Conservation (phyloP, 2,888 invertebrate species). For the Plemyria rubiginata region DNA sequence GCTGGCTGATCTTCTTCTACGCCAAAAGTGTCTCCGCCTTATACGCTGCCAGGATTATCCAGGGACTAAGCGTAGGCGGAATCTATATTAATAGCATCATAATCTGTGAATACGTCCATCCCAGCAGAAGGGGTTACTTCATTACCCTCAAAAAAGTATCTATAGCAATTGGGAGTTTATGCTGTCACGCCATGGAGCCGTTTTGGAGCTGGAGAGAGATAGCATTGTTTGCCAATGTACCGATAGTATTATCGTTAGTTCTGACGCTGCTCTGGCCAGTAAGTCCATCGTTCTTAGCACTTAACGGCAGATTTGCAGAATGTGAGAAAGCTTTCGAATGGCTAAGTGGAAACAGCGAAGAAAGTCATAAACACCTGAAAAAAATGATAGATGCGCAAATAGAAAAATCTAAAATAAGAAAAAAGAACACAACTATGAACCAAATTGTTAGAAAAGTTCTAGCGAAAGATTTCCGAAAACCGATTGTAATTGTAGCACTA, state of each 20-base stretch:
- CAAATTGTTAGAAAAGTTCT: constrained; percentile 37
- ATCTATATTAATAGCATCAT: constrained; percentile 49
- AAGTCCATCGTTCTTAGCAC: constrained; percentile 55
- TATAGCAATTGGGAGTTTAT: constrained; percentile 46
- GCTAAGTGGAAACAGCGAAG: constrained; percentile 46
- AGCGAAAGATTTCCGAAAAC: constrained; percentile 51
- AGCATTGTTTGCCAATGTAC: constrained; percentile 39
- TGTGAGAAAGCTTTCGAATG: constrained; percentile 51
- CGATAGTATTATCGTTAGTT: constrained; percentile 37
- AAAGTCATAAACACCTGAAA: constrained; percentile 48
- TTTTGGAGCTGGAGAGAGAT: constrained; percentile 55
- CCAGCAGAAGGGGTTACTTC: constrained; percentile 55
- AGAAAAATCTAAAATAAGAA: constrained; percentile 27
- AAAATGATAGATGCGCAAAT: constrained; percentile 45
- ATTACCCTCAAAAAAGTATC: constrained; percentile 48
- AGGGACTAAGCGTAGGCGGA: constrained; percentile 52
- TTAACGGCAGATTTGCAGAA: constrained; percentile 53
- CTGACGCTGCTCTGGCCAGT: constrained; percentile 55
- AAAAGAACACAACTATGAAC: not conserved
- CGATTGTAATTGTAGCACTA: constrained; percentile 46
- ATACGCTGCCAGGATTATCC: constrained; percentile 49
- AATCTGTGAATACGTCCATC: constrained; percentile 53
- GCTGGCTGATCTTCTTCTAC: constrained; percentile 51
- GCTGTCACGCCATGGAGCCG: constrained; percentile 51
- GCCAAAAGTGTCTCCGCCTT: constrained; percentile 45